phyloP scores from a whole-genome alignment of 2,888 invertebrate genomes.

The Saturnia pavonia region DNA sequence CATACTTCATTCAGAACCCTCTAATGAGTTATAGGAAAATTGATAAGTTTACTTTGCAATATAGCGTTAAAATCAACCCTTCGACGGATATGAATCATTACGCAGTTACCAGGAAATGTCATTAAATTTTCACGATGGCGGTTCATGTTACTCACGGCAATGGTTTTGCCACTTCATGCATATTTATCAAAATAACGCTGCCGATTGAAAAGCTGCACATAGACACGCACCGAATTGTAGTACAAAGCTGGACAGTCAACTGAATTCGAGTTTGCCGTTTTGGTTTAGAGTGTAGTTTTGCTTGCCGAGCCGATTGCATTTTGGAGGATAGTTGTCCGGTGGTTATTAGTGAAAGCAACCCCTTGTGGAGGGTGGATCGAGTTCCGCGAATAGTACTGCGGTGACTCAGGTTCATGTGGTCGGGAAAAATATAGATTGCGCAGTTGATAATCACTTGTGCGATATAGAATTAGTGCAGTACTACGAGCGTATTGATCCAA shows the following conservation, averaged over 20 bases:
- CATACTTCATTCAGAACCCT: neutral
- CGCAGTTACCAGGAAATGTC: conserved; percentile 75
- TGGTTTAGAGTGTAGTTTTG: conserved; percentile 71
- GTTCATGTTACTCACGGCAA: conserved; percentile 73
- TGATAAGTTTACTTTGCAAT: conserved; percentile 66
- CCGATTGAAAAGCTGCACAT: conserved; percentile 81
- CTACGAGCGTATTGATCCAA: conserved; percentile 41
- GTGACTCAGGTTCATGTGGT: conserved; percentile 66
- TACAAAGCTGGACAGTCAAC: conserved; percentile 49
- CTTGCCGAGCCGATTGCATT: conserved; percentile 56
- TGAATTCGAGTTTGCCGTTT: conserved; percentile 68
- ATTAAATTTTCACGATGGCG: conserved; percentile 81
- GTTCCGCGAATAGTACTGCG: conserved; percentile 68
- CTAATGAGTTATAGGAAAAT: conserved; percentile 36
- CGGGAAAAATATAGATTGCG: conserved; percentile 67
- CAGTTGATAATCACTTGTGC: conserved; percentile 60
- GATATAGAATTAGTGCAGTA: conserved; percentile 55
- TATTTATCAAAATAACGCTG: conserved; percentile 81
- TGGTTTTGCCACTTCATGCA: conserved; percentile 78
- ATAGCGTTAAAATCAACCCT: conserved; percentile 76
- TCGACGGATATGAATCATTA: conserved; percentile 79
- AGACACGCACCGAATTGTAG: conserved; percentile 75
- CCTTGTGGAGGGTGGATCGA: conserved; percentile 63
- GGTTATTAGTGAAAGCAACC: conserved; percentile 76
- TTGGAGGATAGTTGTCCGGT: conserved; percentile 64